Base-by-base conservation (phyloP, 1,140 invertebrate species). In the Drosophila pseudoananassae region DNA sequence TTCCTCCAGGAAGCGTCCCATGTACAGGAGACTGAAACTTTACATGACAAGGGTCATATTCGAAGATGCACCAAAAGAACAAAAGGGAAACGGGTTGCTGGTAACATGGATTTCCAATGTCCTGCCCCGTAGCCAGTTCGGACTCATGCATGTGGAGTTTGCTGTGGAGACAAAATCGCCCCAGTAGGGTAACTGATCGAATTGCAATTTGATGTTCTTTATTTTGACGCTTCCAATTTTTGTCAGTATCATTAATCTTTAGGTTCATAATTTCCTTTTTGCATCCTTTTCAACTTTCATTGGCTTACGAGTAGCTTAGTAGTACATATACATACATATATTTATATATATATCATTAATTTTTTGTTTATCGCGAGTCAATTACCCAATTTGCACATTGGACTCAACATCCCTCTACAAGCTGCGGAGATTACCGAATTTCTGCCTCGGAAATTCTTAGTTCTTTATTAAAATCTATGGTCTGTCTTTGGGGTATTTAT, bases 401-500 rank as follows among this genome's bases (percentile, higher is more conserved):
- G 40, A 31, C n/a, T 64, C 52, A 12, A 31, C 9, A 17, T 10
- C 36, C 43, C 59, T 65, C 72, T 65, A 80, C 45, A 81, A 85
- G 82, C 81, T 47, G 72, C 72, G 59, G 49, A 50, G 50, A 69
- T 57, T 56, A 59, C 64, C 49, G 36, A 50, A 51, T 52, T 43
- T 27, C 23, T 36, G 23, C 23, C 45, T 29, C 31, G 27, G 15
- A 49, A 46, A 15, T 52, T 45, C 45, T n/a, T 68, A 66, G 70
- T 74, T 54, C 23, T 60, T 54, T 53, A 65, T 88, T 88, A 61
- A 87, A 87, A 88, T 78, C 83, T 82, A 83, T 83, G 83, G 83
- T 61, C 53, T 69, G 73, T 68, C 53, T 53, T 58, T 47, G 25
- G 36, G 51, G 49, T 77, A 43, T 58, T 66, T 15, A 38, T 51